Percentiles rank a stretch among this genome's conserved stretches.
phyloP scores from a whole-genome alignment of 2,797 vertebrate species.

The Argyrosomus regius region DNA sequence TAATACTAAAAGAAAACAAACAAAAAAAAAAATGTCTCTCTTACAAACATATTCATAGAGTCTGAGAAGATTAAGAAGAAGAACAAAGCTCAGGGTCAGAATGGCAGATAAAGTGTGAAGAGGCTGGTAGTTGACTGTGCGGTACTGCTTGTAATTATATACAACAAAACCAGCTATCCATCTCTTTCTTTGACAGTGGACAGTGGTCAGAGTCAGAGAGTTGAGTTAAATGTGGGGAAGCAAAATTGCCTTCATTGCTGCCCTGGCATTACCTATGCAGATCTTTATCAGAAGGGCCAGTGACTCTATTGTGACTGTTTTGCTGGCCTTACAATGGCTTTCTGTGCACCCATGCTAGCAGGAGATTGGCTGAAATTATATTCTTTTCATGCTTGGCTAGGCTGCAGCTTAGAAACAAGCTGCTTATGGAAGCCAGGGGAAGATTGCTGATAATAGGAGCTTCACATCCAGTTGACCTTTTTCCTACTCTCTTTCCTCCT shows the following conservation, averaged over 20 bases:
- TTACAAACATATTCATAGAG: slow-evolving; percentile 25
- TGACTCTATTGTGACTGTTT: slow-evolving; percentile 88
- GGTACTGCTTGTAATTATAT: slow-evolving; percentile 78
- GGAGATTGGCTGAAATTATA: slow-evolving; percentile 98
- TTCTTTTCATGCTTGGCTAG: slow-evolving; percentile 97
- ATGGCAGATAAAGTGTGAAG: slow-evolving; percentile 76
- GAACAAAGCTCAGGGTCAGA: slow-evolving; percentile 75
- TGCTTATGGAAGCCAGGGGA: slow-evolving; percentile 91
- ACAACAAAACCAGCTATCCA: slow-evolving; percentile 83
- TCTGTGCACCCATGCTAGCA: slow-evolving; percentile 86
- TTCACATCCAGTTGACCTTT: slow-evolving; percentile 96
- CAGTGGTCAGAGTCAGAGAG: slow-evolving; percentile 79
- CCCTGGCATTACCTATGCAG: slow-evolving; percentile 87
- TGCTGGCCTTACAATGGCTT: slow-evolving; percentile 87
- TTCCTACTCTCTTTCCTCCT: slow-evolving; percentile 75
- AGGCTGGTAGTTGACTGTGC: slow-evolving; percentile 73
- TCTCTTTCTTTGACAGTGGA: slow-evolving; percentile 80
- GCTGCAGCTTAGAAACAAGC: slow-evolving; percentile 93
- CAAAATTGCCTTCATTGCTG: slow-evolving; percentile 86
- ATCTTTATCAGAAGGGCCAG: slow-evolving; percentile 87
- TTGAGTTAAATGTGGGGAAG: slow-evolving; percentile 76
- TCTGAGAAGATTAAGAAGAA: slow-evolving; percentile 68
- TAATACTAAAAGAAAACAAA: slow-evolving; percentile 18
- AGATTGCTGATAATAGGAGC: slow-evolving; percentile 95
- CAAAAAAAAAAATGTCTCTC: slow-evolving; percentile 23